Evolutionary conservation across 1,140 invertebrate species (phyloP).

Genomic region (Pachypeltis micranthus): DNA sequence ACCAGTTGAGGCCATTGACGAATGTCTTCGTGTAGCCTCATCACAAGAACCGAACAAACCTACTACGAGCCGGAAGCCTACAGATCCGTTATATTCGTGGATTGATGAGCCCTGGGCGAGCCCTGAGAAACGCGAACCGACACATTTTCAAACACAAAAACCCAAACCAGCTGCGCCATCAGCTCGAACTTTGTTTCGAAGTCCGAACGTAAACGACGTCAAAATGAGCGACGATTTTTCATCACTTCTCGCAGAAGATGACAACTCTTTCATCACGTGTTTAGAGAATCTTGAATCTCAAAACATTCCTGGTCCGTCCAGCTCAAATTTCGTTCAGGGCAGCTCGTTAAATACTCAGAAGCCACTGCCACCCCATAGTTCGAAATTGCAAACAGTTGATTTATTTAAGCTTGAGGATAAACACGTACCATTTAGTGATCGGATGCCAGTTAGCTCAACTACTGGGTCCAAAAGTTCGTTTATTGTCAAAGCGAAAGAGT

Average conservation of each 20-base stretch:
- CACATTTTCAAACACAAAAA: too few relatives aligned
- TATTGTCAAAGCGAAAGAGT: neutral
- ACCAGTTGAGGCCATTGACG: neutral
- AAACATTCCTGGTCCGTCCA: neutral
- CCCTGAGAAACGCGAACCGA: neutral
- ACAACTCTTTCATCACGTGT: neutral
- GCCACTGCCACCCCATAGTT: neutral
- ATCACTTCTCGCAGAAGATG: neutral
- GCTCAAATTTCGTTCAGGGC: neutral
- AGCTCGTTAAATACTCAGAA: neutral
- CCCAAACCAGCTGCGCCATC: neutral
- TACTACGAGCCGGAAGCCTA: neutral
- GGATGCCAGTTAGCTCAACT: neutral
- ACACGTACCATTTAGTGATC: neutral
- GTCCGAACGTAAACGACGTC: neutral
- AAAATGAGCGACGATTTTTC: neutral
- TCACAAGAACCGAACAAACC: neutral
- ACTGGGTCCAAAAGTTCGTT: neutral
- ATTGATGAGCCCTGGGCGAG: neutral
- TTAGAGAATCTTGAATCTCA: neutral
- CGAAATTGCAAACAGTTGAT: neutral
- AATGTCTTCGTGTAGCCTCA: neutral
- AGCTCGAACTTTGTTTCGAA: neutral
- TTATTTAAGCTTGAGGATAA: neutral
- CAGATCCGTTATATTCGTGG: neutral